A percentile compares a stretch with the other conserved stretches of the same genome.
Evolutionary conservation across 2,797 vertebrate genomes (phyloP).

Genomic region (Liasis olivaceus): DNA sequence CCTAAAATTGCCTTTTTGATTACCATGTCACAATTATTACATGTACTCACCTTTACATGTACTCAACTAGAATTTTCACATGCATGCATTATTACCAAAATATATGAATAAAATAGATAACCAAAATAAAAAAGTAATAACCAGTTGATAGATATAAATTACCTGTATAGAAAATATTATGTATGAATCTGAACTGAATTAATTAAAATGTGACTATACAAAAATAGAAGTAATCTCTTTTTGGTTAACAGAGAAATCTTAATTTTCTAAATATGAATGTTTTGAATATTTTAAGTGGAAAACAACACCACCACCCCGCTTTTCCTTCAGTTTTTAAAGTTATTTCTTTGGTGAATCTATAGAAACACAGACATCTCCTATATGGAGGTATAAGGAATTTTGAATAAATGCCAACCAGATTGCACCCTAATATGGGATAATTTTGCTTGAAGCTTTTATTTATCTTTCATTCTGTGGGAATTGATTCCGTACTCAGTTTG

Average conservation of each 20-base stretch:
- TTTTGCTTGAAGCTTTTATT: neutral
- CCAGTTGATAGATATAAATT: no score
- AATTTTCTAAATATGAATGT: no score
- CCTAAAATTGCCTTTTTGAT: no score
- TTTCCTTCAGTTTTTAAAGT: neutral
- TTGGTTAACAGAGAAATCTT: no score
- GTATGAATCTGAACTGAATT: no score
- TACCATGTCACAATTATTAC: no score
- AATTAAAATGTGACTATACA: neutral
- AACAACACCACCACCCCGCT: neutral
- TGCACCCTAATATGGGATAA: neutral
- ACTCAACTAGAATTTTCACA: no score
- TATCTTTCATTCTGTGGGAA: neutral
- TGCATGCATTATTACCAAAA: no score
- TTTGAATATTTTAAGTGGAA: neutral
- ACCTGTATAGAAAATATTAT: no score
- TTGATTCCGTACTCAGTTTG: neutral
- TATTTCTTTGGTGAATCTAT: neutral
- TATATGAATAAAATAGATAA: no score
- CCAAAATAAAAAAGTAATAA: no score
- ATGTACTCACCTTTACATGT: no score
- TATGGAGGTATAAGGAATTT: neutral
- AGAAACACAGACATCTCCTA: neutral
- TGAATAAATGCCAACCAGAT: neutral
- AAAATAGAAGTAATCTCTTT: neutral